Base-by-base conservation (phyloP, 1,140 invertebrate species). In the Pseudomyrmex flavicornis region DNA sequence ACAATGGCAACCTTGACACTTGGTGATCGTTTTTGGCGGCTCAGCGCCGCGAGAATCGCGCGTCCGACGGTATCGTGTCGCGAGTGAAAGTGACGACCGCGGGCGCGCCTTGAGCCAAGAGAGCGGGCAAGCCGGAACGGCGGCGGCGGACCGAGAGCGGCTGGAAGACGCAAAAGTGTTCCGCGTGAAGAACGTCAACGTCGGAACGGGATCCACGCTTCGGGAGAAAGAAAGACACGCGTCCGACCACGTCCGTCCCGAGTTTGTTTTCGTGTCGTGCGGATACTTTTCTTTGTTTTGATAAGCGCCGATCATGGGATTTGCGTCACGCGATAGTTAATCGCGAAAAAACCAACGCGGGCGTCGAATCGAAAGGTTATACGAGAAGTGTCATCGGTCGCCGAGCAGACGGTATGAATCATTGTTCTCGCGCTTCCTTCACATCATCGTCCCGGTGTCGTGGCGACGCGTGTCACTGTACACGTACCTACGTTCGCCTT, bases 1-100 rank as follows among this genome's bases (percentile, higher is more conserved):
- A 92, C 91, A 93, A 93, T 93, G 92, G 92, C 92, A 93, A 93
- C 92, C 92, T 93, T 93, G 92, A 93, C 93, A 93, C 91, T 93
- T 91, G 91, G 85, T 90, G 91, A 90, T 89, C 90, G 89, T 91
- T 91, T 92, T 93, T 89, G 87, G 86, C 85, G 88, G 85, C 85
- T 87, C 74, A 77, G 80, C 79, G 56, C 22, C 85, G 72, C 46
- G 82, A 12, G 48, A 62, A 65, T 85, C 68, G 84, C 70, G 83
- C 85, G 73, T 85, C 62, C 65, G 59, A 68, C 52, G 63, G 54
- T 35, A 82, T 82, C 83, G 85, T 72, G 75, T 82, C 85, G 87
- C 56, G 66, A 82, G 87, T 88, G 85, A 88, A 88, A 88, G 83
- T 80, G 59, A 63, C 61, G 54, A 74, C 74, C 50, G 59, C 58